Percentiles rank a stretch among this genome's conserved stretches.
phyloP scores from a whole-genome alignment of 2,888 invertebrate genomes.

The Drosophila nigricruria region DNA sequence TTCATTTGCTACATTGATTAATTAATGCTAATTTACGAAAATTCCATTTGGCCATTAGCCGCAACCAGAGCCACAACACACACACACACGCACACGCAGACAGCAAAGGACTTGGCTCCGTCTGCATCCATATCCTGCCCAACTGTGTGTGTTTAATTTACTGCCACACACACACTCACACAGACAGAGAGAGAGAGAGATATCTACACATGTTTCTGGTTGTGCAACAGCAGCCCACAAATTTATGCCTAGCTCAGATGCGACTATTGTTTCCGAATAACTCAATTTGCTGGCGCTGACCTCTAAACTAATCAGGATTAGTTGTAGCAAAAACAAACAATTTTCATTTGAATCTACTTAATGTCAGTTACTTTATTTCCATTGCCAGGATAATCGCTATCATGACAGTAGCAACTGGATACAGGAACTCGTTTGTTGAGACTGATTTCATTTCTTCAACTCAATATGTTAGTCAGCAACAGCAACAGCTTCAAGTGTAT shows the following conservation, averaged over 20 bases:
- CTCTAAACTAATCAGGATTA: slow-evolving; percentile 51
- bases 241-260: slow-evolving; percentile 41
- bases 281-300: slow-evolving; percentile 49
- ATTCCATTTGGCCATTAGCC: slow-evolving; percentile 71
- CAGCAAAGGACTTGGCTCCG: slow-evolving; percentile 16
- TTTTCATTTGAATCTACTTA: slow-evolving; percentile 28
- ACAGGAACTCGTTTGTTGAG: neutral
- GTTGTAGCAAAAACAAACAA: slow-evolving; percentile 27
- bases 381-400: neutral
- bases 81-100: slow-evolving; percentile 24
- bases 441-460: neutral
- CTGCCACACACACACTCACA: slow-evolving; percentile 39
- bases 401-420: neutral
- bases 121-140: slow-evolving; percentile 20
- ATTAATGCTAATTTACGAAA: slow-evolving; percentile 79
- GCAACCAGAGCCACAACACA: slow-evolving; percentile 35
- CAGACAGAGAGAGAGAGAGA: neutral
- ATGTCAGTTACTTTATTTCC: neutral
- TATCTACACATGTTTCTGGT: slow-evolving; percentile 13
- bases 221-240: slow-evolving; percentile 33
- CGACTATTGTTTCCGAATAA: slow-evolving; percentile 35
- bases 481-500: too few species aligned
- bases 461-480: too few species aligned
- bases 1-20: slow-evolving; percentile 78
- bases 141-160: slow-evolving; percentile 58